Conservation (phyloP, 2,888 invertebrate species). For the Adineta ricciae region DNA sequence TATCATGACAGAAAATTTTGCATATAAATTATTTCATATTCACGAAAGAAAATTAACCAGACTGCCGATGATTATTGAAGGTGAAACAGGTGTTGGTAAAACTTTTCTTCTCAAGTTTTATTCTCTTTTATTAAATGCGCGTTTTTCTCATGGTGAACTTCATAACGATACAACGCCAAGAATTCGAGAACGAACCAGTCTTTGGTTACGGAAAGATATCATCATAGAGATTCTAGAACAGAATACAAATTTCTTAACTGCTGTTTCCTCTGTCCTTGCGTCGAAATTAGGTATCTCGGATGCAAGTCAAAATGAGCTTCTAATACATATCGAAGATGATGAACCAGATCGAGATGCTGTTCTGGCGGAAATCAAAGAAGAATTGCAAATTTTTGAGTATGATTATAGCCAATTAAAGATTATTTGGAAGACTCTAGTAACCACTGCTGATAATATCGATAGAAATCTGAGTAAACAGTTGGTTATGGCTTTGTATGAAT, state of each 20-base stretch:
- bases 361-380: background rate
- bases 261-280: background rate
- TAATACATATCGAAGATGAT: background rate
- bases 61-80: background rate
- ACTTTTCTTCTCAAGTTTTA: background rate
- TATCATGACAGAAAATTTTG: background rate
- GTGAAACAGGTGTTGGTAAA: background rate
- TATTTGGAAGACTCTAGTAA: background rate
- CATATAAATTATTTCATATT: background rate
- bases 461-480: background rate
- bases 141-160: background rate
- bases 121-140: background rate
- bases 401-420: background rate
- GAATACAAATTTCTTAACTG: background rate
- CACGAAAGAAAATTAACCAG: background rate
- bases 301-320: background rate
- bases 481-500: background rate
- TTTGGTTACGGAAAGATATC: background rate
- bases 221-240: background rate
- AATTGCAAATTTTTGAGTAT: background rate
- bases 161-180: background rate
- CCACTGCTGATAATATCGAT: background rate
- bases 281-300: background rate
- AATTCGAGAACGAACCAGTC: background rate
- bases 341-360: no score